These are phyloP conservation scores for Adela reaumurella DNA, from an alignment of 2,888 invertebrate species.

Conservation along the genomic window DNA sequence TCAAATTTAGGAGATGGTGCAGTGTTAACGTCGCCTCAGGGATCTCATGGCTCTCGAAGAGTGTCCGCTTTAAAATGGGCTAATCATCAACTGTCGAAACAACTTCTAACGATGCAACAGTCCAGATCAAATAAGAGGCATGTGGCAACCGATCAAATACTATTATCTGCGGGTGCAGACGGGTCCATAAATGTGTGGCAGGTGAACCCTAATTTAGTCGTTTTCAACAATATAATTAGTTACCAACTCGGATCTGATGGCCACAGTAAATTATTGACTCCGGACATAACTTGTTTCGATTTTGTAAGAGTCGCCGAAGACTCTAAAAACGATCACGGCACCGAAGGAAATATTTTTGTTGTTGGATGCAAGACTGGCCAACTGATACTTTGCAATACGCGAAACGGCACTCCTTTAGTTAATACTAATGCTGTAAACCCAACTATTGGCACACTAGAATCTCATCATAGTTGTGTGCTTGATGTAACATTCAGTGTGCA, in stretches of 20 bases:
- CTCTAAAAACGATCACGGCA: slow-evolving; percentile 24
- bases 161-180: slow-evolving; percentile 26
- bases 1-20: slow-evolving; percentile 17
- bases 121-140: slow-evolving; percentile 28
- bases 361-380: slow-evolving; percentile 31
- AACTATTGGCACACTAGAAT: slow-evolving; percentile 25
- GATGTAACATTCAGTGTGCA: slow-evolving; percentile 30
- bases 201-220: slow-evolving; percentile 26
- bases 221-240: slow-evolving; percentile 28
- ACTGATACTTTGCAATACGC: slow-evolving; percentile 28
- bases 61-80: slow-evolving; percentile 33
- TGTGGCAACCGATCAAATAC: slow-evolving; percentile 29
- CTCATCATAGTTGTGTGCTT: slow-evolving; percentile 28
- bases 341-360: slow-evolving; percentile 29
- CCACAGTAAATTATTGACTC: slow-evolving; percentile 19
- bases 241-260: slow-evolving; percentile 24
- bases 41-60: slow-evolving; percentile 29
- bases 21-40: slow-evolving; percentile 27
- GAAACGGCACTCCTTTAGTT: slow-evolving; percentile 13
- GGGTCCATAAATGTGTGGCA: slow-evolving; percentile 35
- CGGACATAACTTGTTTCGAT: slow-evolving; percentile 37
- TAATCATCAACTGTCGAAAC: slow-evolving; percentile 24
- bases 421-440: slow-evolving; percentile 25
- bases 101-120: slow-evolving; percentile 29
- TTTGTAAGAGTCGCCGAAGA: slow-evolving; percentile 29